These are phyloP conservation scores for Podiceps cristatus DNA, from an alignment of 2,113 vertebrate species.

Conservation along the genomic window DNA sequence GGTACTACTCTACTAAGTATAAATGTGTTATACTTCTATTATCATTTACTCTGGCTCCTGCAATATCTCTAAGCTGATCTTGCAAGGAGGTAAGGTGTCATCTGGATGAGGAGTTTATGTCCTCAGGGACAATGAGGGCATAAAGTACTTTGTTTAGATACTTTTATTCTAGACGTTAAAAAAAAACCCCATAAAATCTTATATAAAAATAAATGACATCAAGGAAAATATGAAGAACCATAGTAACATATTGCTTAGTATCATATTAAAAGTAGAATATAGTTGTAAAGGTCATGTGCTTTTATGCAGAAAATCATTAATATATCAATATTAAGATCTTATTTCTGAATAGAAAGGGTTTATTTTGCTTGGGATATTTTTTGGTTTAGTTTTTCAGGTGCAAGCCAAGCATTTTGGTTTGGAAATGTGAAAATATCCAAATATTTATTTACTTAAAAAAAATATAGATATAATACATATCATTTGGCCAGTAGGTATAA, in stretches of 20 bases:
- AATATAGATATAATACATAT: neutral
- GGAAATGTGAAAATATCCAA: neutral
- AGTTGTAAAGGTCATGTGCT: fast-evolving
- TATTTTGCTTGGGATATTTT: neutral
- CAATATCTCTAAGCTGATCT: neutral
- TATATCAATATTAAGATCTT: neutral
- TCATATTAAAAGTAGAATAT: neutral
- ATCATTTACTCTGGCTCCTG: neutral
- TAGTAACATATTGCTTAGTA: neutral
- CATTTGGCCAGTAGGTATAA: neutral
- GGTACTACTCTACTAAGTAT: neutral
- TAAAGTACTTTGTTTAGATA: neutral
- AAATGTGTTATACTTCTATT: neutral
- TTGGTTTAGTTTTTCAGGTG: neutral
- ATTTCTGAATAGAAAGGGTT: neutral
- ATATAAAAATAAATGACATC: neutral
- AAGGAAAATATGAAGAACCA: neutral
- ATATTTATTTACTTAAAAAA: neutral
- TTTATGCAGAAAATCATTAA: neutral
- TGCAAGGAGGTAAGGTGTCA: neutral
- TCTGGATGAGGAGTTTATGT: neutral
- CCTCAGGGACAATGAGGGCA: neutral
- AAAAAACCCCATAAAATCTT: neutral
- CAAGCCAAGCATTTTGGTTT: neutral
- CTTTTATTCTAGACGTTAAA: neutral